Conservation (phyloP, 30 jellyfish, hydroid and myxozoan genomes). For the Turritopsis dohrnii region DNA sequence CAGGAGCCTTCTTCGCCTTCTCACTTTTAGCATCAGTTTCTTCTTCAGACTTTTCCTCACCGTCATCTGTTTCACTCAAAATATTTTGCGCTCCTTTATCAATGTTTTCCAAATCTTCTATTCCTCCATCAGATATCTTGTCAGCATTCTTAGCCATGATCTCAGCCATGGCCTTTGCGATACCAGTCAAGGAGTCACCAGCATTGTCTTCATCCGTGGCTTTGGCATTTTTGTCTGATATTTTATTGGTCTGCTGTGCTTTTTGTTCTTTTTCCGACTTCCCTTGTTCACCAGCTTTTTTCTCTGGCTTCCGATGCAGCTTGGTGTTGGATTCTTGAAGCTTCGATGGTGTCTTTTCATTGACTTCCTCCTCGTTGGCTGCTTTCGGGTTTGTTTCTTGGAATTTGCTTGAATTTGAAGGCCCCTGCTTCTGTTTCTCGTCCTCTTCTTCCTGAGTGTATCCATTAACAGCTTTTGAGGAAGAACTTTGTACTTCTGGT, state of each 20-base stretch:
- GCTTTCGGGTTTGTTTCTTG: neutral
- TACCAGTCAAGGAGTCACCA: neutral
- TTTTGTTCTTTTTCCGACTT: neutral
- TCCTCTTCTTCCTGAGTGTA: neutral
- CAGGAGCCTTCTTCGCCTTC: neutral
- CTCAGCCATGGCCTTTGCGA: slow-evolving; percentile 17
- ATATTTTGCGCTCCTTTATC: slow-evolving; percentile 19
- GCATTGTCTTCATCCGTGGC: neutral
- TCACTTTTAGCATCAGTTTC: neutral
- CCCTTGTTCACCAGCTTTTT: neutral
- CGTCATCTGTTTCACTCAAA: slow-evolving; percentile 25
- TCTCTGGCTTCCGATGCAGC: neutral
- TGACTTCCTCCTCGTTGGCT: neutral
- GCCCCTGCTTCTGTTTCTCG: neutral
- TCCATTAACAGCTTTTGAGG: neutral
- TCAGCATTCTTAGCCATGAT: slow-evolving; percentile 2
- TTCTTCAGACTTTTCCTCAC: neutral
- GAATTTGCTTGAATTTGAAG: neutral
- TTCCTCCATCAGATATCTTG: slow-evolving; percentile 1
- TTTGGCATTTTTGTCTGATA: neutral
- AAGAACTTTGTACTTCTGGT: neutral
- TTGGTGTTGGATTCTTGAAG: neutral
- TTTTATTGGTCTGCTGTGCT: neutral
- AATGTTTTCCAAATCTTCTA: slow-evolving; percentile 19
- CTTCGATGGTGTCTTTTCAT: neutral